Conservation (phyloP, 2,888 invertebrate genomes). For the Lepidochrysops patricia region DNA sequence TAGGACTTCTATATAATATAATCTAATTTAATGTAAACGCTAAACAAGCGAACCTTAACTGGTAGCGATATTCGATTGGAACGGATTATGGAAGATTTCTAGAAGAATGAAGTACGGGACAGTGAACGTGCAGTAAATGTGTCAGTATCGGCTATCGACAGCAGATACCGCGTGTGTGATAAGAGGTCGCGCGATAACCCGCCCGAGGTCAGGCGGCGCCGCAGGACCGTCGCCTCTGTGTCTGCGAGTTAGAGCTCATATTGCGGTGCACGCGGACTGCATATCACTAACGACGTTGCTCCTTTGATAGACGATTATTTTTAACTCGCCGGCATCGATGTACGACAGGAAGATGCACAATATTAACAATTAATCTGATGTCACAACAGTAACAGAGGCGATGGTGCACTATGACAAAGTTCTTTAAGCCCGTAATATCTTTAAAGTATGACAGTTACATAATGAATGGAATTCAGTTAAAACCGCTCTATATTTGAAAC, state of each 20-base stretch:
- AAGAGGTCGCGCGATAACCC: slow-evolving; percentile 34
- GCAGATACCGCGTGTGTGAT: slow-evolving; percentile 26
- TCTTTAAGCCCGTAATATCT: too few species aligned
- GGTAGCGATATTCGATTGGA: too few species aligned
- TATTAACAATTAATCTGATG: not conserved
- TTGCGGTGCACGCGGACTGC: slow-evolving; percentile 17
- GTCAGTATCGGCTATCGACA: not conserved
- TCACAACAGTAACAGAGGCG: not conserved
- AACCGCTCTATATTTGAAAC: not conserved
- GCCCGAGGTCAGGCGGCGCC: slow-evolving; percentile 25
- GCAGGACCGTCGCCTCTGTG: slow-evolving; percentile 8
- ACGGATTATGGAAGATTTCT: not conserved
- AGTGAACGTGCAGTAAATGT: not conserved
- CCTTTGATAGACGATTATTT: slow-evolving; percentile 18
- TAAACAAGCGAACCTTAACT: too few species aligned
- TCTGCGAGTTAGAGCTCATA: slow-evolving; percentile 10
- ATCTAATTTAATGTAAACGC: too few species aligned
- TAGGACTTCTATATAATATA: too few species aligned
- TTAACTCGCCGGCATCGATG: slow-evolving; percentile 15
- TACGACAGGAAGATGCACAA: not conserved
- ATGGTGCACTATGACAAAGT: too few species aligned
- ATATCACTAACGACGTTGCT: slow-evolving; percentile 17
- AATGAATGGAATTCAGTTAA: not conserved
- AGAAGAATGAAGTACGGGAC: not conserved
- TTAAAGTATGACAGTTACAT: not conserved